Percentiles rank a stretch among this genome's conserved stretches.
These are phyloP conservation scores for Deroptyus accipitrinus DNA, from an alignment of 2,113 vertebrate species.

Conservation along the genomic window DNA sequence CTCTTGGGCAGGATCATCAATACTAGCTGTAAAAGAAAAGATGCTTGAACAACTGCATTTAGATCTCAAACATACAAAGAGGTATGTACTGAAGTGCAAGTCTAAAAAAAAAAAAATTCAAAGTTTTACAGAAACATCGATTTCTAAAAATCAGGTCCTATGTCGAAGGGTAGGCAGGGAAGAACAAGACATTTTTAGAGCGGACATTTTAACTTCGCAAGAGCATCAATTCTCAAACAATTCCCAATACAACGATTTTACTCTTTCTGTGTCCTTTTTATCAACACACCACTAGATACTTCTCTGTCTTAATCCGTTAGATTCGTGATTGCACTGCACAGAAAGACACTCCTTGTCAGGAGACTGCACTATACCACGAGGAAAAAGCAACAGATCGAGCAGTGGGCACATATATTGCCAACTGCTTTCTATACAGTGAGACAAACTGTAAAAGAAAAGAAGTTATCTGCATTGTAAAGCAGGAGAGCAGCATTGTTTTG, in stretches of 20 bases:
- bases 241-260: not conserved
- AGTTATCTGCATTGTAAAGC: not conserved
- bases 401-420: not conserved
- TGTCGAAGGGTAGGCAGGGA: fast-evolving
- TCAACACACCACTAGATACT: not conserved
- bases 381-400: not conserved
- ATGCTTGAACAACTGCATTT: not conserved
- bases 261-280: not conserved
- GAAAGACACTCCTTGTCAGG: not conserved
- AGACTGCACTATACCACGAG: not conserved
- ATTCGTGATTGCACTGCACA: fast-evolving
- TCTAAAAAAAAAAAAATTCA: not conserved
- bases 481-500: not conserved
- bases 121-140: not conserved
- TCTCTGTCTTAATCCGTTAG: not conserved
- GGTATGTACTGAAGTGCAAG: fast-evolving
- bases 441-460: not conserved
- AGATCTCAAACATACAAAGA: not conserved
- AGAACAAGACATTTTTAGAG: not conserved
- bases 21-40: not conserved
- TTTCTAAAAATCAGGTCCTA: not conserved
- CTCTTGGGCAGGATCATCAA: not conserved
- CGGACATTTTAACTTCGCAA: not conserved
- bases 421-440: not conserved
- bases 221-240: not conserved